phyloP scores from a whole-genome alignment of 2,797 vertebrate genomes.

The Notamacropus eugenii region DNA sequence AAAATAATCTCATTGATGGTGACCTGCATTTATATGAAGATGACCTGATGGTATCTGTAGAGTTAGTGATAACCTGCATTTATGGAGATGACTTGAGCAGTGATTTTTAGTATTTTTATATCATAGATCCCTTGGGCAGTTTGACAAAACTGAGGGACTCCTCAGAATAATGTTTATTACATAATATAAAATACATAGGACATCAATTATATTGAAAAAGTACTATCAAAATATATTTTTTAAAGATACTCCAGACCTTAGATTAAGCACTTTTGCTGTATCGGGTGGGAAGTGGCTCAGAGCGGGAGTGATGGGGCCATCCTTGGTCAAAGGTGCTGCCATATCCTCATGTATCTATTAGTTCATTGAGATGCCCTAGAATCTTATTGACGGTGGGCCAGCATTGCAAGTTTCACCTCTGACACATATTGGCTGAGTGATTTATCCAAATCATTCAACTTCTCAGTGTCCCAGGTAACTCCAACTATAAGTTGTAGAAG shows the following conservation, averaged over 20 bases:
- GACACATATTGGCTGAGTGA: not conserved
- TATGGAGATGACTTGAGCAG: not conserved
- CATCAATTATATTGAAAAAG: not conserved
- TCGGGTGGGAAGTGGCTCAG: not conserved
- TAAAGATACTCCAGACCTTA: not conserved
- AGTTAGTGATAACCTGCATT: not conserved
- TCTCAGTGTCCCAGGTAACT: not conserved
- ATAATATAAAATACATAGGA: not conserved
- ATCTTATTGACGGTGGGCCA: not conserved
- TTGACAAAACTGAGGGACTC: not conserved
- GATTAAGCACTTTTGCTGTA: not conserved
- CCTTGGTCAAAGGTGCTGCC: not conserved
- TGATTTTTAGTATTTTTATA: not conserved
- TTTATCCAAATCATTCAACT: not conserved
- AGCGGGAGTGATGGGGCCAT: not conserved
- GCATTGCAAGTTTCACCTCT: not conserved
- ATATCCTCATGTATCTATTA: not conserved
- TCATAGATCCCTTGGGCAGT: not conserved
- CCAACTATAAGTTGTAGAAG: not conserved
- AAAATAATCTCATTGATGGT: not conserved
- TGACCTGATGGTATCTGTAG: not conserved
- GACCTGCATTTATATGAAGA: not conserved
- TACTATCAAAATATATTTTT: not conserved
- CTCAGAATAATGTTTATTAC: not conserved
- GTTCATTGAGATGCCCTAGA: not conserved